Evolutionary conservation across 2,113 vertebrate species (phyloP).

Genomic region (Cairina moschata): DNA sequence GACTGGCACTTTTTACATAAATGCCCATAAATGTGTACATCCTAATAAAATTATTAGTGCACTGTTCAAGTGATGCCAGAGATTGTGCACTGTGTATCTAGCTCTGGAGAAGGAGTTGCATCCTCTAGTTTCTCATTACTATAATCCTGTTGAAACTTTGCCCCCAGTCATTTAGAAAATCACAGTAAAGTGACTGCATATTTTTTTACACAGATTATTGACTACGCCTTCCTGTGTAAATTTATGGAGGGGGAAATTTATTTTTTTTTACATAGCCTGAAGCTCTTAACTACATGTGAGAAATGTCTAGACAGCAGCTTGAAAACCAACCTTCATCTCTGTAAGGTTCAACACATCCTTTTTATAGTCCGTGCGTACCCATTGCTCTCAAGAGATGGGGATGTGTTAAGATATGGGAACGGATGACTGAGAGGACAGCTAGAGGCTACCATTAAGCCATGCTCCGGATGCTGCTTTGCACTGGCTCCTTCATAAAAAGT

Average conservation of each 20-base stretch:
- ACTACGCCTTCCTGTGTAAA: not conserved
- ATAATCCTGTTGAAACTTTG: constrained; percentile 13
- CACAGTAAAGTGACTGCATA: not conserved
- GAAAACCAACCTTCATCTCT: not conserved
- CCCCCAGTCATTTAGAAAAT: constrained; percentile 24
- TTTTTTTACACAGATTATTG: constrained; percentile 53
- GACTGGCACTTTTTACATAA: not conserved
- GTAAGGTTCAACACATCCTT: not conserved
- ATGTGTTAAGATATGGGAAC: not conserved
- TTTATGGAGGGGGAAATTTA: not conserved
- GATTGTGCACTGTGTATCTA: not conserved
- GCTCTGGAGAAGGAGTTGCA: constrained; percentile 13
- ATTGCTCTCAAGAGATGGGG: not conserved
- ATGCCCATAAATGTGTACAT: not conserved
- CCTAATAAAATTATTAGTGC: not conserved
- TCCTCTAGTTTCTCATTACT: constrained; percentile 42
- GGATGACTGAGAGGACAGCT: accelerated
- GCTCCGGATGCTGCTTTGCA: not conserved
- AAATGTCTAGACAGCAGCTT: constrained; percentile 37
- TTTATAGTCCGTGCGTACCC: not conserved
- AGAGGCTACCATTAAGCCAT: not conserved
- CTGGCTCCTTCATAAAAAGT: not conserved
- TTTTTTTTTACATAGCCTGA: not conserved
- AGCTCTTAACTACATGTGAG: not conserved
- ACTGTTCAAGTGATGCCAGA: not conserved